Base-by-base conservation (phyloP, 2,797 vertebrate genomes). In the Perodicticus potto region DNA sequence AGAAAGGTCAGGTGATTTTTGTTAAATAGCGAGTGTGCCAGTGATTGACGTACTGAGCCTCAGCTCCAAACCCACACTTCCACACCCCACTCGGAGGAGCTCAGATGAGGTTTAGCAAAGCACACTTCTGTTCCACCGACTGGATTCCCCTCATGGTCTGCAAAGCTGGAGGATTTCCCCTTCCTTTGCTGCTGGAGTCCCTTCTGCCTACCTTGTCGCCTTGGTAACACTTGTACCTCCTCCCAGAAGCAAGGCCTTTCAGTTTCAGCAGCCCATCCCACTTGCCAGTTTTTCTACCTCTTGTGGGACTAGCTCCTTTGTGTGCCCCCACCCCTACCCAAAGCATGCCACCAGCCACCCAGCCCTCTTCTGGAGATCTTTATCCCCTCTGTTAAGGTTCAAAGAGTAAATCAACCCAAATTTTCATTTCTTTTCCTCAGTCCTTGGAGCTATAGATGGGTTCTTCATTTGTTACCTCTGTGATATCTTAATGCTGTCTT, bases 391-490 rank as follows among this genome's bases (percentile, higher is more conserved):
- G 22, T 67, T 85, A 29, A 2, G 32, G 27, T 34, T 69, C 34
- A 53, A 63, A 29, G 40, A 34, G 13, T 11, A 74, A 27, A 37
- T 27, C 43, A 49, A 6, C 3, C 57, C 53, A 65, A 34, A 3
- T 34, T 32, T 73, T 19, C 3, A 1, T 20, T 61, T 67, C 27
- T 8, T 61, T 5, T 23, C 61, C 27, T 37, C 63, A 57, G 22
- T 1, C 29, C 0, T n/a, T 27, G 14, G 6, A 13, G 25, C 3
- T n/a, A 32, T 5, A 5, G 32, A 55, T 23, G 10, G 6, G 53
- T 9, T 22, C 16, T 61, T 13, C 2, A 43, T 0, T 14, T 19
- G 49, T 29, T 82, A 23, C 55, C 12, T 78, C 53, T 65, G 5
- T 17, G 13, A 74, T 19, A 80, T 2, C 16, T 78, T 45, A 4